Evolutionary conservation across 2,113 vertebrate species (phyloP).

Genomic region (Rattus rattus): DNA sequence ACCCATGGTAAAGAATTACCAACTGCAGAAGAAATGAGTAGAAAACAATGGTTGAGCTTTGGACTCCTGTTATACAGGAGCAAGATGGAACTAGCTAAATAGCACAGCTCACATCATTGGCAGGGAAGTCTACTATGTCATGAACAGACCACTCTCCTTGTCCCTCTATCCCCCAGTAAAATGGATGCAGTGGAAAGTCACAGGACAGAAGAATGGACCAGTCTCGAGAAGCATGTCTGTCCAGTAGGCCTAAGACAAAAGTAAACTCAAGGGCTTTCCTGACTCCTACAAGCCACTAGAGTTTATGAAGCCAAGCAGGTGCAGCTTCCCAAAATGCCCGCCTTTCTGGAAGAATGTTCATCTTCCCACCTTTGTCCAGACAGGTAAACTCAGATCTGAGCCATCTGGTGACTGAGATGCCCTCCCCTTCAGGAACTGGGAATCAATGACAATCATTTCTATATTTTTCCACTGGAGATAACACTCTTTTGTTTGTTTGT

Average conservation of each 20-base stretch:
- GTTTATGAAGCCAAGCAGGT: not conserved
- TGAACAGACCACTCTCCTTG: not conserved
- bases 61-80: not conserved
- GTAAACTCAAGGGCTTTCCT: not conserved
- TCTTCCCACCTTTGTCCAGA: not conserved
- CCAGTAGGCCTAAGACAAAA: not conserved
- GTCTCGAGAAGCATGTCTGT: not conserved
- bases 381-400: not conserved
- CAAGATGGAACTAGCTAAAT: not conserved
- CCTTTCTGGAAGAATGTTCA: not conserved
- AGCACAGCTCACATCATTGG: not conserved
- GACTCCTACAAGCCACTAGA: not conserved
- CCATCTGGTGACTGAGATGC: not conserved
- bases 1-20: slow-evolving; percentile 52
- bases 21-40: not conserved
- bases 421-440: not conserved
- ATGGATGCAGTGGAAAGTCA: not conserved
- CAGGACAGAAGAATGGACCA: not conserved
- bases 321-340: not conserved
- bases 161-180: not conserved
- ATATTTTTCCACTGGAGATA: not conserved
- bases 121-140: not conserved
- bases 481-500: not conserved
- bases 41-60: not conserved
- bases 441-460: not conserved